Conservation (phyloP, 2,113 vertebrate species). For the Steatornis caripensis region DNA sequence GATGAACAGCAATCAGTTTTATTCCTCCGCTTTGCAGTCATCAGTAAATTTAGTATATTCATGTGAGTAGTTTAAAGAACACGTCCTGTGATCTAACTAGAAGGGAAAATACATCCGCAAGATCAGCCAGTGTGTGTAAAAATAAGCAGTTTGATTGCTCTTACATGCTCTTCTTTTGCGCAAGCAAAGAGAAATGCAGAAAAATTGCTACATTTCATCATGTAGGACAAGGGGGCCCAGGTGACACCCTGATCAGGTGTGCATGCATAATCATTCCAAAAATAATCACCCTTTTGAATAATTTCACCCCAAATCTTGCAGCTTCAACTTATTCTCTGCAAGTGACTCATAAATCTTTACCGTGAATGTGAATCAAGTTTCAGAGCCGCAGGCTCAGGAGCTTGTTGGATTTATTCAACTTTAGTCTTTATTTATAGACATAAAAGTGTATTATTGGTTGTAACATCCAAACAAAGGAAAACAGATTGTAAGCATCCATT, state of each 20-base stretch:
- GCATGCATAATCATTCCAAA: slow-evolving; percentile 96
- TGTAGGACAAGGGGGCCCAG: slow-evolving; percentile 81
- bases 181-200: slow-evolving; percentile 88
- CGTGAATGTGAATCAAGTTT: slow-evolving; percentile 91
- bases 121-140: slow-evolving; percentile 73
- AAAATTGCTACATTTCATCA: slow-evolving; percentile 97
- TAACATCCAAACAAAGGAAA: slow-evolving; percentile 84
- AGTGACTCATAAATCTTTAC: slow-evolving; percentile 98
- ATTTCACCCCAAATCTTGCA: slow-evolving; percentile 90
- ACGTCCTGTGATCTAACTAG: slow-evolving; percentile 23
- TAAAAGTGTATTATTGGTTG: slow-evolving; percentile 82
- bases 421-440: slow-evolving; percentile 82
- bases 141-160: slow-evolving; percentile 71
- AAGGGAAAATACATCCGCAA: slow-evolving; percentile 26
- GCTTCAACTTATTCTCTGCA: slow-evolving; percentile 89
- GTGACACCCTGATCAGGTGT: slow-evolving; percentile 97
- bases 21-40: slow-evolving; percentile 19
- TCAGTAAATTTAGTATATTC: slow-evolving; percentile 63
- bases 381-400: slow-evolving; percentile 84
- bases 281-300: slow-evolving; percentile 98
- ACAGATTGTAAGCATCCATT: slow-evolving; percentile 83
- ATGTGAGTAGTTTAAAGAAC: slow-evolving; percentile 51
- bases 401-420: slow-evolving; percentile 89
- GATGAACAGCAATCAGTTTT: background rate
- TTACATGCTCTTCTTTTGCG: slow-evolving; percentile 81